Conservation (phyloP, 1,140 invertebrate species). For the Lerema accius region DNA sequence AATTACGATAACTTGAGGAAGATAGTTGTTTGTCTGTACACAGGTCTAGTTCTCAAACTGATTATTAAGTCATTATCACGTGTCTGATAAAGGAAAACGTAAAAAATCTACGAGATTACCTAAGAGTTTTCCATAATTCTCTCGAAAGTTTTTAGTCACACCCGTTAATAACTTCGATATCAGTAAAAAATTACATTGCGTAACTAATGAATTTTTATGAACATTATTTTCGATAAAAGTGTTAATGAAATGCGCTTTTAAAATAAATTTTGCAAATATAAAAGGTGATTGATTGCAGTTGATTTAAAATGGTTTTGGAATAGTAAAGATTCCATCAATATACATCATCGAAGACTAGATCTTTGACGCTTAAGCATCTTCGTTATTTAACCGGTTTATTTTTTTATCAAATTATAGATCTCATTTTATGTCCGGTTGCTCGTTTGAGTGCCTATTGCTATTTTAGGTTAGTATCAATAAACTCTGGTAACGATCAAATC, state of each 20-base stretch:
- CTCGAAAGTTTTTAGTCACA: too few relatives aligned
- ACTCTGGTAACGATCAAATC: background rate
- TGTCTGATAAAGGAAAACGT: too few relatives aligned
- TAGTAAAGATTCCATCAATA: background rate
- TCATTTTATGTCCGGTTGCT: constrained; percentile 14
- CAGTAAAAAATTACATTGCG: too few relatives aligned
- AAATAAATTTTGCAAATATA: constrained; percentile 6
- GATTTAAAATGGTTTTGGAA: background rate
- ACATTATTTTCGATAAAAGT: background rate
- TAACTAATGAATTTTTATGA: background rate
- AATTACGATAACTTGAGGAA: too few relatives aligned
- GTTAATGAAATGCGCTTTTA: background rate
- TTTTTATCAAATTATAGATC: constrained; percentile 21
- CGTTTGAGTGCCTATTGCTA: background rate
- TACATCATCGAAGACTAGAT: background rate
- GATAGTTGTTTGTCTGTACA: too few relatives aligned
- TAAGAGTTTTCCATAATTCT: too few relatives aligned
- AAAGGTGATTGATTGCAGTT: constrained; percentile 1
- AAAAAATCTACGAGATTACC: too few relatives aligned
- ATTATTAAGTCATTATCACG: too few relatives aligned
- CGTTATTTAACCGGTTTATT: constrained; percentile 23
- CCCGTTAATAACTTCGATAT: too few relatives aligned
- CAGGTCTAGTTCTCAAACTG: too few relatives aligned
- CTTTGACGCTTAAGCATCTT: constrained; percentile 13
- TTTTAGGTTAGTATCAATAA: constrained; percentile 20